Evolutionary conservation across 2,888 invertebrate species (phyloP).

Genomic region (Adineta ricciae): DNA sequence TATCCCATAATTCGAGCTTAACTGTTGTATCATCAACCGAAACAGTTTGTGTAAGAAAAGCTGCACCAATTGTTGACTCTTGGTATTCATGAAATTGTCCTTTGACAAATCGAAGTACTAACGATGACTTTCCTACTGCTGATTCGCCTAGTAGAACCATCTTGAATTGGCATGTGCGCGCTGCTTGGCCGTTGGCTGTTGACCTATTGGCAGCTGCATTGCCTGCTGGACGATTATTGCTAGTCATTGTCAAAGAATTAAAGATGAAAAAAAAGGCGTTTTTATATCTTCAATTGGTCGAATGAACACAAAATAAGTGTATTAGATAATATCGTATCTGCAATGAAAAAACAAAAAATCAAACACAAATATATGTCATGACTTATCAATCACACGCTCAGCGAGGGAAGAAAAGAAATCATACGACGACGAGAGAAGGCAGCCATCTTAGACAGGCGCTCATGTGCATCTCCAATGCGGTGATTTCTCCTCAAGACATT

Average conservation of each 20-base stretch:
- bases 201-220: not conserved
- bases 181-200: not conserved
- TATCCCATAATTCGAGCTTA: constrained; percentile 99
- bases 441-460: not conserved
- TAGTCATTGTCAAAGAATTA: not conserved
- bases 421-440: not conserved
- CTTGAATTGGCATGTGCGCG: constrained; percentile 61
- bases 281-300: not conserved
- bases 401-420: not conserved
- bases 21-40: constrained; percentile 96
- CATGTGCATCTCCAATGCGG: not conserved
- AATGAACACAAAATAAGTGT: not conserved
- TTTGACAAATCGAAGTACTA: constrained; percentile 96
- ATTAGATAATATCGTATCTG: not conserved
- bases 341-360: not conserved
- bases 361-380: not conserved
- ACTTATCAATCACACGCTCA: not conserved
- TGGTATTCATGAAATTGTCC: constrained; percentile 99
- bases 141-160: constrained; percentile 95
- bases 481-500: not conserved
- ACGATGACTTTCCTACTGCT: constrained; percentile 96
- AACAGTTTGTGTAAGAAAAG: constrained; percentile 97
- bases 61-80: constrained; percentile 92
- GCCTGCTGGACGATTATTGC: not conserved
- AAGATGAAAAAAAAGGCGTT: not conserved